A percentile compares a stretch with the other conserved stretches of the same genome.
Conservation (phyloP, 2,888 invertebrate genomes). For the Calameuta pallipes region DNA sequence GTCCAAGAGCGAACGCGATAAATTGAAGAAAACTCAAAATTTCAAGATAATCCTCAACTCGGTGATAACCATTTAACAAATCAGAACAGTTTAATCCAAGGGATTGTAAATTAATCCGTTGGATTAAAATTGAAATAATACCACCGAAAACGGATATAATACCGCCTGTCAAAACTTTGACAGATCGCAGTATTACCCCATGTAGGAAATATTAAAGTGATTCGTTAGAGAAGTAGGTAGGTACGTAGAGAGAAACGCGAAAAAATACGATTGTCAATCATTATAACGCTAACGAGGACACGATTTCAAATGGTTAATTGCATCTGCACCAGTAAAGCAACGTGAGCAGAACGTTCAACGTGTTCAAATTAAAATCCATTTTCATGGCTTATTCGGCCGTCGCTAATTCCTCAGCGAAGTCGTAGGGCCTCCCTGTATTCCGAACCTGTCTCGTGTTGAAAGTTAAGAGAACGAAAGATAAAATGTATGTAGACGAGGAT, state of each 20-base stretch:
- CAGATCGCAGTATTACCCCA: not conserved
- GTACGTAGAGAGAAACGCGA: not conserved
- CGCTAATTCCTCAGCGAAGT: not conserved
- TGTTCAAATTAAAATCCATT: not conserved
- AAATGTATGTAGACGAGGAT: not conserved
- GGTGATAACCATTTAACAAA: not conserved
- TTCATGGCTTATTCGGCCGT: not conserved
- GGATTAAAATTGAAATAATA: too few relatives aligned
- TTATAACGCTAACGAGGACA: constrained; percentile 2
- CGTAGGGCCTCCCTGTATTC: not conserved
- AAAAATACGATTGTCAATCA: not conserved
- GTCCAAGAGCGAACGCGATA: not conserved
- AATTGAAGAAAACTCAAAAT: not conserved
- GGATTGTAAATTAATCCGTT: too few relatives aligned
- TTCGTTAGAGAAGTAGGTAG: not conserved
- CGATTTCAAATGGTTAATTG: not conserved
- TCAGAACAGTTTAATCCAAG: not conserved
- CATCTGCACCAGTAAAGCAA: not conserved
- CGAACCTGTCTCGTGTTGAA: not conserved
- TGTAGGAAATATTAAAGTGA: not conserved
- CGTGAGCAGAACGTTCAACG: constrained; percentile 5
- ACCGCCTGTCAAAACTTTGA: not conserved
- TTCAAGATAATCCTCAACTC: not conserved
- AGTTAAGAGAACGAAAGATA: not conserved
- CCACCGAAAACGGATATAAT: not conserved